Conservation (phyloP, 2,113 vertebrate genomes). For the Cyprinus carpio region DNA sequence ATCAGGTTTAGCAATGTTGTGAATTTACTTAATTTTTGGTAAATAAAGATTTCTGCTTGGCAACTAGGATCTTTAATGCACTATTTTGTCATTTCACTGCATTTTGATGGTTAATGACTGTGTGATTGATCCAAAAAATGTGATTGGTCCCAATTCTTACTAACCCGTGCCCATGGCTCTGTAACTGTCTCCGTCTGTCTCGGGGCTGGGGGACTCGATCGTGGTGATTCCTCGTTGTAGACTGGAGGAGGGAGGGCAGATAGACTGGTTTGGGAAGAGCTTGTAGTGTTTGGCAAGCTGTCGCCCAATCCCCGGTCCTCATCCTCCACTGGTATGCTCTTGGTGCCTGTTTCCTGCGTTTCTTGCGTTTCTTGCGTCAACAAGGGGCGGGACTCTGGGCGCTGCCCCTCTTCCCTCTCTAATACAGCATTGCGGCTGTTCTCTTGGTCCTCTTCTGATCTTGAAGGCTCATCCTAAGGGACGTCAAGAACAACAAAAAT, state of each 20-base stretch:
- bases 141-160: not conserved
- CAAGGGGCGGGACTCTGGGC: conserved; percentile 71
- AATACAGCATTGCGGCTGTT: conserved; percentile 71
- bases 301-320: conserved; percentile 79
- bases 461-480: conserved; percentile 63
- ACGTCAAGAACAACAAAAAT: not conserved
- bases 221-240: conserved; percentile 48
- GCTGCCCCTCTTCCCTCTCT: conserved; percentile 71
- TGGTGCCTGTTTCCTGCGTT: conserved; percentile 67
- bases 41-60: not conserved
- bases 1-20: not conserved
- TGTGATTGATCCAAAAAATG: not conserved
- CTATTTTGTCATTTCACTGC: not conserved
- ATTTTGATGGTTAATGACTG: not conserved
- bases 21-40: not conserved
- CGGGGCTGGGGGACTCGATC: conserved; percentile 62
- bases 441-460: conserved; percentile 69
- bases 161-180: conserved; percentile 42
- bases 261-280: conserved; percentile 79
- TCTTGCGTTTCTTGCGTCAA: conserved; percentile 76
- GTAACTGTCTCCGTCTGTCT: conserved; percentile 50
- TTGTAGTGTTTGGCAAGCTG: conserved; percentile 81
- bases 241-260: conserved; percentile 63
- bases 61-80: not conserved
- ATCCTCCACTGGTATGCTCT: conserved; percentile 74